Conservation (phyloP, 1,140 invertebrate genomes). For the Gerris buenoi region DNA sequence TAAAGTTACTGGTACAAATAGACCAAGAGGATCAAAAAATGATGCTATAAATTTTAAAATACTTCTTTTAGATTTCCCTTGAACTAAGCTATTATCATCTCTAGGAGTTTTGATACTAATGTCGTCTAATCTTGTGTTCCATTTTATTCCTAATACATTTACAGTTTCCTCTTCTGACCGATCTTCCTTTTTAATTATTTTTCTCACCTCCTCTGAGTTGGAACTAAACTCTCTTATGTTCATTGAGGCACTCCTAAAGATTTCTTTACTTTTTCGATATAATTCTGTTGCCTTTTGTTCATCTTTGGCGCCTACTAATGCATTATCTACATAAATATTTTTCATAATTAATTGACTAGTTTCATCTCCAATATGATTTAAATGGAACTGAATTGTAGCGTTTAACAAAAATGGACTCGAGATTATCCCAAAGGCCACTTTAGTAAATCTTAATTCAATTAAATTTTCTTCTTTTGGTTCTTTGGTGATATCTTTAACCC, state of each 20-base stretch:
- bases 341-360: neutral
- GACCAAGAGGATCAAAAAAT: neutral
- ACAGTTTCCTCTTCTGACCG: neutral
- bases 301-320: neutral
- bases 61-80: neutral
- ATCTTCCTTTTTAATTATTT: neutral
- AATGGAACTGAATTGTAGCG: neutral
- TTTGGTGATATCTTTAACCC: neutral
- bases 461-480: neutral
- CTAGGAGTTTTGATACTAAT: neutral
- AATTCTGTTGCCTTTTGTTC: neutral
- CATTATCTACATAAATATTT: neutral
- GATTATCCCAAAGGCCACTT: neutral
- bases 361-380: neutral
- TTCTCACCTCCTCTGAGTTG: neutral
- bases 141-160: neutral
- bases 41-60: neutral
- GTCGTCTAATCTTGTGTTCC: neutral
- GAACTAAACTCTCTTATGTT: neutral
- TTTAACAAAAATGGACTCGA: neutral
- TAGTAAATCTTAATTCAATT: neutral
- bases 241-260: neutral
- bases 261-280: neutral
- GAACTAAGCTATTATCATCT: neutral
- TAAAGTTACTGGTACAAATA: neutral